A percentile compares a stretch with the other conserved stretches of the same genome.
Evolutionary conservation across 2,888 invertebrate species (phyloP).

Genomic region (Leptopilina drosophilae): DNA sequence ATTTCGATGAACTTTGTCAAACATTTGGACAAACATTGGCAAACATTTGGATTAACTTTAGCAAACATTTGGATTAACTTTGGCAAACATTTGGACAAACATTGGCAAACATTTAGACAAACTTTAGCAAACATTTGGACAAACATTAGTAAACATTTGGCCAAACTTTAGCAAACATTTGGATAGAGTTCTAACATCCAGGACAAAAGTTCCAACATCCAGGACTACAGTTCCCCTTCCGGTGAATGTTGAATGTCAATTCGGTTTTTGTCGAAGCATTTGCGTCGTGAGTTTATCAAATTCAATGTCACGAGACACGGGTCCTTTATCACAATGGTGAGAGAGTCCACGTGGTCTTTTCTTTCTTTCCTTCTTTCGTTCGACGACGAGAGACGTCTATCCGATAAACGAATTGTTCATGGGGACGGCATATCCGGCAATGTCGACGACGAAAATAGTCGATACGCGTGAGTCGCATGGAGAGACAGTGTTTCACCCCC

Average conservation of each 20-base stretch:
- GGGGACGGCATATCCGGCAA: conserved; percentile 37
- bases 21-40: too few relatives aligned
- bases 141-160: too few relatives aligned
- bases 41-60: too few relatives aligned
- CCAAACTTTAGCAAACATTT: too few relatives aligned
- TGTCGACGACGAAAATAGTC: conserved; percentile 46
- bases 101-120: too few relatives aligned
- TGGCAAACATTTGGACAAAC: too few relatives aligned
- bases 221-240: too few relatives aligned
- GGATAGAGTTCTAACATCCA: too few relatives aligned
- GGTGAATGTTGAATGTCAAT: neutral
- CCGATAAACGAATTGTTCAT: conserved; percentile 46
- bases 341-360: conserved; percentile 35
- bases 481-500: neutral
- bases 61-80: too few relatives aligned
- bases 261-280: conserved; percentile 1
- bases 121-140: too few relatives aligned
- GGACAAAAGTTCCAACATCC: too few relatives aligned
- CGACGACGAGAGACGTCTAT: conserved; percentile 11
- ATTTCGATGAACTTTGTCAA: too few relatives aligned
- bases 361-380: conserved; percentile 2
- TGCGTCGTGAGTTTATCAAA: conserved; percentile 5
- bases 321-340: neutral
- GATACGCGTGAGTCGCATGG: conserved; percentile 47
- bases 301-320: conserved; percentile 35